Evolutionary conservation across 2,888 invertebrate species (phyloP), one percentile per base, ranked within the genome.

Genomic region (Callosobruchus maculatus): DNA sequence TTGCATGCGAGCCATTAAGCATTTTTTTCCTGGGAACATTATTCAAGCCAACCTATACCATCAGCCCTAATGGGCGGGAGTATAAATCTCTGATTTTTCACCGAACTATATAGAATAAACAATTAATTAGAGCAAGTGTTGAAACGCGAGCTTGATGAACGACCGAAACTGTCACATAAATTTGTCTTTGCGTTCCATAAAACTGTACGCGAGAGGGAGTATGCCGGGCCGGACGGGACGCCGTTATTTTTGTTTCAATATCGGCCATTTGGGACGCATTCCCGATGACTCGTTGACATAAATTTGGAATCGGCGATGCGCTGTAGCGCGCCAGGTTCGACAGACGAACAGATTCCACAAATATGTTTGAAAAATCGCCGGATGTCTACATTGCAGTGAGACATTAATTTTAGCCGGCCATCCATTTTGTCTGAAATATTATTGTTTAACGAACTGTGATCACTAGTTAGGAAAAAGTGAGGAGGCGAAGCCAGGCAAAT

Each of bases 81-180:
- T 22, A 77, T 81, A 81, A 80, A 82, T 80, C 78, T 75, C 71
- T 1, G 71, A 70, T 76, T 76, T 79, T 79, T 77, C 80, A 76
- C 77, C 80, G 78, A 80, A 80, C 80, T 78, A 80, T 78, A 80
- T 79, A 81, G 78, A 75, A 77, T 78, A 77, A 78, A 80, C 80
- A 80, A 81, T 82, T 82, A 81, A 80, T 81, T 81, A 79, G 75
- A 77, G 77, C 77, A 77, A 77, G 78, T 77, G 81, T 80, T 81
- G 81, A 81, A 81, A 80, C 78, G 78, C 78, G 77, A 74, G 72
- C 76, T 74, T 79, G 79, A 79, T 78, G 76, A 75, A 79, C 75
- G 74, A 21, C 21, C 21, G 7, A 20, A 68, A 22, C 77, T 75
- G 78, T 78, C 78, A 74, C 80, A 79, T 80, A 80, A 80, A 80